phyloP scores from a whole-genome alignment of 2,888 invertebrate genomes.

The Ormyrus labotus region DNA sequence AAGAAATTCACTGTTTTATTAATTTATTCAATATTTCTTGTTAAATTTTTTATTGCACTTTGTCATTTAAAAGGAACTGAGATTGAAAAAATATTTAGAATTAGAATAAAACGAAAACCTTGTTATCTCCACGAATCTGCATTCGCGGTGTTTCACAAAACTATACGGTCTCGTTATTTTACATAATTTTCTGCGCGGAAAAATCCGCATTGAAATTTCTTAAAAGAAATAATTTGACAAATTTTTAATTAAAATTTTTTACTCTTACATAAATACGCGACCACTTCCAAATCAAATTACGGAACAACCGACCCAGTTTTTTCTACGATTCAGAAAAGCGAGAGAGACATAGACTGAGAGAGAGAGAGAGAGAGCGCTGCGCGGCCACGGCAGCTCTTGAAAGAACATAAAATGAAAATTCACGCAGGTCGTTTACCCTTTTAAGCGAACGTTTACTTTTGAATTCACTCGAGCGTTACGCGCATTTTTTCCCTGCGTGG shows the following conservation, averaged over 20 bases:
- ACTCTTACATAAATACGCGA: neutral
- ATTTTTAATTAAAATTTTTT: slow-evolving; percentile 20
- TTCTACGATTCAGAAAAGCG: too few species aligned
- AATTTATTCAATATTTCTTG: too few species aligned
- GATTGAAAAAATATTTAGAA: too few species aligned
- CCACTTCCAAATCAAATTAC: slow-evolving; percentile 15
- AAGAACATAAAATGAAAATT: slow-evolving; percentile 27
- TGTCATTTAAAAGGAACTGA: too few species aligned
- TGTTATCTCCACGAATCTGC: too few species aligned
- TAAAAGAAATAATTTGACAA: neutral
- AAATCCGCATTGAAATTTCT: neutral
- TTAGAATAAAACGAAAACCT: too few species aligned
- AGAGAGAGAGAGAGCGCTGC: neutral
- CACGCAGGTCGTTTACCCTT: neutral
- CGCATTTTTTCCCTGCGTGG: neutral
- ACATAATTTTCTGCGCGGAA: neutral
- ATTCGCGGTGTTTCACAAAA: too few species aligned
- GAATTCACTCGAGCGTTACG: neutral
- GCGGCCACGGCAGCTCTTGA: neutral
- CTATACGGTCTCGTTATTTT: neutral
- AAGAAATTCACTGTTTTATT: too few species aligned
- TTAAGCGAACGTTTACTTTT: slow-evolving; percentile 1
- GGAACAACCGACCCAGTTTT: slow-evolving; percentile 5
- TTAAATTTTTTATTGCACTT: too few species aligned
- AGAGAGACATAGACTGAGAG: too few species aligned